phyloP scores from a whole-genome alignment of 1,140 invertebrate species.

The Scaptomyza pallida region DNA sequence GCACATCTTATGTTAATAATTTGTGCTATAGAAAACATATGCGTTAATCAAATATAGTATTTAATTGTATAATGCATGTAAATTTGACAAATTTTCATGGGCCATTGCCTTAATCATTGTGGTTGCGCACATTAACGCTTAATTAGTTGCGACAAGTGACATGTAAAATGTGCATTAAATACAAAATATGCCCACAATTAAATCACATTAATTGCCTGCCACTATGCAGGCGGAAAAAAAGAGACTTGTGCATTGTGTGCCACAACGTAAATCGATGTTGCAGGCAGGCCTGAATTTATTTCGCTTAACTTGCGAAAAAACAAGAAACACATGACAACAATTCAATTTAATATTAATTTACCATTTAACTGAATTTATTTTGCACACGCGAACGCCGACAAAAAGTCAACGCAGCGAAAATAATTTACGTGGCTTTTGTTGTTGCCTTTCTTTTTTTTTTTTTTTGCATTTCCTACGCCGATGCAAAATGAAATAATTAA shows the following conservation, averaged over 20 bases:
- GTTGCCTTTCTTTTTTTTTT: conserved; percentile 19
- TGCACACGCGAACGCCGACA: conserved; percentile 12
- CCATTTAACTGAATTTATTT: conserved; percentile 25
- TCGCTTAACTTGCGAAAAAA: no score
- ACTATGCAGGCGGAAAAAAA: conserved; percentile 9
- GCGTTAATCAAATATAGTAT: no score
- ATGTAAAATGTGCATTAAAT: conserved; percentile 17
- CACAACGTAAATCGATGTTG: conserved; percentile 14
- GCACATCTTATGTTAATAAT: no score
- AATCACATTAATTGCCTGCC: conserved; percentile 34
- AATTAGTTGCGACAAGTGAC: conserved; percentile 26
- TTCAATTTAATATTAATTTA: conserved; percentile 25
- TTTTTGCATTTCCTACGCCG: conserved; percentile 16
- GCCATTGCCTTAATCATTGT: not conserved
- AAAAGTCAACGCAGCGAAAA: conserved; percentile 19
- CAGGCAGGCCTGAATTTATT: conserved; percentile 7
- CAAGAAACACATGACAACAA: conserved; percentile 8
- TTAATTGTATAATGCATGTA: no score
- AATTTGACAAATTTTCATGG: no score
- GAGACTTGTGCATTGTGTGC: no score
- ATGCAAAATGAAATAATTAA: conserved; percentile 54
- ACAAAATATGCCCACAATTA: conserved; percentile 19
- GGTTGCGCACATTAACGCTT: not conserved
- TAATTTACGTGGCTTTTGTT: conserved; percentile 15
- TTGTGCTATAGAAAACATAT: no score